Evolutionary conservation across 2,797 vertebrate species (phyloP).

Genomic region (Lacerta bilineata): DNA sequence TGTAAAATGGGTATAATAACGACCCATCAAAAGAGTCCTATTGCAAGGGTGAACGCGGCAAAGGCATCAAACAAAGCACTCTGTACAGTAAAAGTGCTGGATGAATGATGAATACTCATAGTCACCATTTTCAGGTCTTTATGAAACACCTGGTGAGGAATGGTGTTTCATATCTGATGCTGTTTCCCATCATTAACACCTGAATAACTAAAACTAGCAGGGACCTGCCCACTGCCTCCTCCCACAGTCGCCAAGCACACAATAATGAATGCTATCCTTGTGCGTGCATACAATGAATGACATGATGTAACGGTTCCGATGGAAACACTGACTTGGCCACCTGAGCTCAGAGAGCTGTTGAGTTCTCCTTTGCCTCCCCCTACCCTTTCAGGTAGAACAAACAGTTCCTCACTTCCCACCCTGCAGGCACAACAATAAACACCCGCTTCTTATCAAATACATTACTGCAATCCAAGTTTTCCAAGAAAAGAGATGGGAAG

Average conservation of each 20-base stretch:
- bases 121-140: background rate
- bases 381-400: conserved; percentile 70
- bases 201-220: conserved; percentile 75
- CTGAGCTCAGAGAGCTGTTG: conserved; percentile 51
- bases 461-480: background rate
- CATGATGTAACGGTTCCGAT: conserved; percentile 60
- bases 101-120: background rate
- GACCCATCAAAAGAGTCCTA: background rate
- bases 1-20: background rate
- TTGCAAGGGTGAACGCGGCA: background rate
- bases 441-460: background rate
- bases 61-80: background rate
- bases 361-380: background rate
- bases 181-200: conserved; percentile 70
- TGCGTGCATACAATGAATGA: conserved; percentile 67
- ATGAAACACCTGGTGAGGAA: background rate
- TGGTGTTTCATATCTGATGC: conserved; percentile 68
- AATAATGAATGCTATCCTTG: conserved; percentile 60
- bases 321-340: conserved; percentile 65
- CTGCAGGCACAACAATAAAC: background rate
- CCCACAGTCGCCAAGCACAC: conserved; percentile 61
- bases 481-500: background rate
- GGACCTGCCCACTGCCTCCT: conserved; percentile 73
- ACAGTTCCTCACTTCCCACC: conserved; percentile 53
- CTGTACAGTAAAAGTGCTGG: background rate